These are phyloP conservation scores for Tokudaia muenninki DNA, from an alignment of 2,797 vertebrate species.

Conservation along the genomic window DNA sequence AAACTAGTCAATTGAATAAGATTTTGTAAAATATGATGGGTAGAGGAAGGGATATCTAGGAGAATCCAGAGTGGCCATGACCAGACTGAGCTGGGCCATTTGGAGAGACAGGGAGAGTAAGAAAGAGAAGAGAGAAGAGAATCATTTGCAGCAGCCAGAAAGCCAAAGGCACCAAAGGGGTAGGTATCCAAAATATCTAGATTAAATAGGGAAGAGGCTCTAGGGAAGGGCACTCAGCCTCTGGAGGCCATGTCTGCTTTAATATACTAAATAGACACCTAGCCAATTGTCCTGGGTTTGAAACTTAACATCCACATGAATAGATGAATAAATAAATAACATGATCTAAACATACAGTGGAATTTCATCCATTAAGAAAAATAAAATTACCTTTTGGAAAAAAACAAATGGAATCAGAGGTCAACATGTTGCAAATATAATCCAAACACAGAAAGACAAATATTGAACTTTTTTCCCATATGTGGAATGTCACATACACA, in stretches of 20 bases:
- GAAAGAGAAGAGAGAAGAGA: not conserved
- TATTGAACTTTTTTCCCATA: not conserved
- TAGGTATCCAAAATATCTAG: not conserved
- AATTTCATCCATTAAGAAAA: not conserved
- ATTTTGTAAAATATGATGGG: not conserved
- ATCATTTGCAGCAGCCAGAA: not conserved
- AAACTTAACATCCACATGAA: not conserved
- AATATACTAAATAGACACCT: not conserved
- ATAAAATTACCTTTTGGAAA: not conserved
- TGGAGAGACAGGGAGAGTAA: not conserved
- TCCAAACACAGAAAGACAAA: not conserved
- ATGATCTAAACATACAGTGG: not conserved
- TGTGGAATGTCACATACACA: not conserved
- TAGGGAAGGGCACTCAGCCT: not conserved
- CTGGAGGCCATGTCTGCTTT: not conserved
- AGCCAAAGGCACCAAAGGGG: not conserved
- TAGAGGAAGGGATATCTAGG: not conserved
- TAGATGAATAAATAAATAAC: not conserved
- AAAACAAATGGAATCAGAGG: not conserved
- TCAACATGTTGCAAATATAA: not conserved
- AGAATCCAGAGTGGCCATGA: not conserved
- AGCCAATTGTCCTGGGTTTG: not conserved
- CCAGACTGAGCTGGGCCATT: not conserved
- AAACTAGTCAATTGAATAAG: not conserved
- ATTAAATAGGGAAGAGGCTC: not conserved